phyloP scores from a whole-genome alignment of 2,113 vertebrate genomes.

The Clupea harengus region DNA sequence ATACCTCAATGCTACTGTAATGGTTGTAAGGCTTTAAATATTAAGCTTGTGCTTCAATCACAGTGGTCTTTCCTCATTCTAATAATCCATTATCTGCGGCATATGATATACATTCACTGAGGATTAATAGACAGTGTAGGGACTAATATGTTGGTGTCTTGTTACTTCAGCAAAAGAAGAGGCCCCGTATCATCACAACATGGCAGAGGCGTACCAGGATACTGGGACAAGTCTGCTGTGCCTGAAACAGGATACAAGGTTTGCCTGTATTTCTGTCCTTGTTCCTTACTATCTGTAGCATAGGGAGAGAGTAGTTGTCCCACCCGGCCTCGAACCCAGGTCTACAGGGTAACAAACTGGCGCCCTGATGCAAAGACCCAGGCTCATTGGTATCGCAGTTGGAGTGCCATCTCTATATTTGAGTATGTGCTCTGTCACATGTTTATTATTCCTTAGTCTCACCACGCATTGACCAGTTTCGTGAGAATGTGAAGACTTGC shows the following conservation, averaged over 20 bases:
- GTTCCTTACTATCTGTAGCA: background rate
- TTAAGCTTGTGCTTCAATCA: too few species aligned
- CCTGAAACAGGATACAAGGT: conserved; percentile 45
- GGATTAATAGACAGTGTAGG: too few species aligned
- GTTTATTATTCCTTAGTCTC: too few species aligned
- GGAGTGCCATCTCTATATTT: too few species aligned
- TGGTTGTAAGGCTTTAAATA: too few species aligned
- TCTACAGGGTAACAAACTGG: background rate
- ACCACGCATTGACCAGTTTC: too few species aligned
- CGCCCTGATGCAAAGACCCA: background rate
- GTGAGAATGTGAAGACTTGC: too few species aligned
- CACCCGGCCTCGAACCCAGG: background rate
- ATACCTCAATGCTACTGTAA: background rate
- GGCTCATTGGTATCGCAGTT: too few species aligned
- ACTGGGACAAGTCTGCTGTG: conserved; percentile 43
- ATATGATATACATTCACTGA: too few species aligned
- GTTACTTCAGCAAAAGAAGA: conserved; percentile 21
- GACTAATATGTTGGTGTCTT: background rate
- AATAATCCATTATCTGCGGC: too few species aligned
- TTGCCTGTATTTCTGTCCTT: background rate
- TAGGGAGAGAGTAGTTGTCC: background rate
- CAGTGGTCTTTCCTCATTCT: too few species aligned
- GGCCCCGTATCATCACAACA: background rate
- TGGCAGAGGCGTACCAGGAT: conserved; percentile 37
- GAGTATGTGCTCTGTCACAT: too few species aligned